Conservation (phyloP, 1,140 invertebrate species). For the Zelostemma sp. region DNA sequence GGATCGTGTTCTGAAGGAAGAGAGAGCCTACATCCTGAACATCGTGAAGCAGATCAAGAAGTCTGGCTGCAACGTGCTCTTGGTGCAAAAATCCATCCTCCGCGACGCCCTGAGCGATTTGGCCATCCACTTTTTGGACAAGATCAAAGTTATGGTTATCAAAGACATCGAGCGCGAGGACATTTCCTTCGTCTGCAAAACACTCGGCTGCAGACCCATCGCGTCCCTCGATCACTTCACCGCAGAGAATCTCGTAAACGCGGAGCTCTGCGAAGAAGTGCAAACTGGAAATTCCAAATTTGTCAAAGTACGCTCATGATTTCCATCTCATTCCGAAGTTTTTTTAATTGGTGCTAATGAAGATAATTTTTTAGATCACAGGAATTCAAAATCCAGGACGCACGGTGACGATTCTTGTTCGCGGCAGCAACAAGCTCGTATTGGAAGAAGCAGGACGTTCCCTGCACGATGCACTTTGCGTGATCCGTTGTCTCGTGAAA, state of each 20-base stretch:
- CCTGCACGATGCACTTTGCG: constrained; percentile 98
- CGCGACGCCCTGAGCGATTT: constrained; percentile 97
- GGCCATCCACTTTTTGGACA: constrained; percentile 97
- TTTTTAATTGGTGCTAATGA: too few relatives aligned
- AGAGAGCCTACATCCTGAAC: constrained; percentile 97
- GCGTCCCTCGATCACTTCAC: constrained; percentile 98
- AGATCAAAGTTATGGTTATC: constrained; percentile 99
- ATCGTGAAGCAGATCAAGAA: constrained; percentile 99
- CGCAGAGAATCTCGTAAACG: constrained; percentile 90
- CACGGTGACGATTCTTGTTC: constrained; percentile 93
- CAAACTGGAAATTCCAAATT: constrained; percentile 91
- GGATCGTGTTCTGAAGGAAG: constrained; percentile 98
- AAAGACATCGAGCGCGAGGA: constrained; percentile 99
- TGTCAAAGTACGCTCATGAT: constrained; percentile 92
- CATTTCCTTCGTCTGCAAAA: constrained; percentile 97
- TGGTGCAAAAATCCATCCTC: constrained; percentile 99
- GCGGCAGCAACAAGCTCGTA: constrained; percentile 98
- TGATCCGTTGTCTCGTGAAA: constrained; percentile 96
- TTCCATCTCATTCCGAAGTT: too few relatives aligned
- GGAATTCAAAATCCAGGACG: constrained; percentile 90
- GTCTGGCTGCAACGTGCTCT: constrained; percentile 95
- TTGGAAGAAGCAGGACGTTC: constrained; percentile 96
- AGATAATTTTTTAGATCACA: constrained; percentile 79
- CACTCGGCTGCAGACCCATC: constrained; percentile 93
- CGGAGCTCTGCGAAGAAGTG: constrained; percentile 96